Conservation (phyloP, 2,797 vertebrate genomes). For the Pyrocephalus nanus region DNA sequence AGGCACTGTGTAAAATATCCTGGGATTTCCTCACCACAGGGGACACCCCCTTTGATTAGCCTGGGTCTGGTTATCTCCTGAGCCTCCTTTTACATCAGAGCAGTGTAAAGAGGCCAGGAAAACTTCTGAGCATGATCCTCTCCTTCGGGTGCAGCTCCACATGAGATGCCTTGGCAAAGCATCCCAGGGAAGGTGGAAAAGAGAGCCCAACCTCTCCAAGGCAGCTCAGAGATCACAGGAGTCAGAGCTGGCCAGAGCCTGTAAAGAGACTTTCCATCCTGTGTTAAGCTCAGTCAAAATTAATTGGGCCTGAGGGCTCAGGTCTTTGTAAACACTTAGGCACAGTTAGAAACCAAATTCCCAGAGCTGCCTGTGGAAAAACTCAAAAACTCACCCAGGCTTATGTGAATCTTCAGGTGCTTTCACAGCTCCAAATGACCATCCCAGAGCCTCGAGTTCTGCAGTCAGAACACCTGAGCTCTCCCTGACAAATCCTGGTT, state of each 20-base stretch:
- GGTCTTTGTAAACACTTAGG: neutral
- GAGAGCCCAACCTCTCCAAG: neutral
- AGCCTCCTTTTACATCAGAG: neutral
- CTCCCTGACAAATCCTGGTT: neutral
- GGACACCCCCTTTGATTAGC: neutral
- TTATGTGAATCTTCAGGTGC: neutral
- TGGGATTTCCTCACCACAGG: neutral
- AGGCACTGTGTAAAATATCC: neutral
- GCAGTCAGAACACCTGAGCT: neutral
- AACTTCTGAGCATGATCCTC: neutral
- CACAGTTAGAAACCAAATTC: neutral
- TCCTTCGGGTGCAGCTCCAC: neutral
- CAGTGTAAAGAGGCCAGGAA: neutral
- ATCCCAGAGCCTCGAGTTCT: neutral
- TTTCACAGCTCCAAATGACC: neutral
- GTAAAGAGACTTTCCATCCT: neutral
- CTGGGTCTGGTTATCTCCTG: neutral
- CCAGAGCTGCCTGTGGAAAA: neutral
- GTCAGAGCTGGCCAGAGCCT: neutral
- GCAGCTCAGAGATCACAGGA: neutral
- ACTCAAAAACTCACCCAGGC: neutral
- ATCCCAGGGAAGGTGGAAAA: neutral
- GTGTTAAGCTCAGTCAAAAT: neutral
- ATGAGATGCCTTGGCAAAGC: neutral
- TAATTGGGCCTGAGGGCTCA: neutral